Conservation (phyloP, 2,888 invertebrate genomes). For the Colostygia pectinataria region DNA sequence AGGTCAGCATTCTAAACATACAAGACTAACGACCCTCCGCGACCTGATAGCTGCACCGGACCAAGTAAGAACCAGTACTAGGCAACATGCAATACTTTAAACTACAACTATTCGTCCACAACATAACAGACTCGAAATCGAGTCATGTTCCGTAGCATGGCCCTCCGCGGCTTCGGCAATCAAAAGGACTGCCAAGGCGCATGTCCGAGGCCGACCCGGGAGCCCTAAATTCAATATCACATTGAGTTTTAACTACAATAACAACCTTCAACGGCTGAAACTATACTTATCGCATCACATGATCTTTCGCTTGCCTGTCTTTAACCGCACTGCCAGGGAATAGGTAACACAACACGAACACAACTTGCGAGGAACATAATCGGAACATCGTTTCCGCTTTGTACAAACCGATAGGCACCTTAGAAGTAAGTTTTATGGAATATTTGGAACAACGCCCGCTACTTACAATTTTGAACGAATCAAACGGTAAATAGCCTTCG, state of each 20-base stretch:
- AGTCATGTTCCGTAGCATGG: conserved; percentile 20
- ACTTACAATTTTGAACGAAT: conserved; percentile 20
- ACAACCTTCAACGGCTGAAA: conserved; percentile 56
- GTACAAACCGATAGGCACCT: conserved; percentile 31
- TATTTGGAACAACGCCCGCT: conserved; percentile 23
- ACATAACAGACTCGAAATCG: conserved; percentile 21
- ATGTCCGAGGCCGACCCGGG: conserved; percentile 48
- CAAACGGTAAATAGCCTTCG: conserved; percentile 25
- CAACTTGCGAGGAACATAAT: conserved; percentile 28
- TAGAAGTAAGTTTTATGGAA: conserved; percentile 24
- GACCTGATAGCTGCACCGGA: conserved; percentile 3
- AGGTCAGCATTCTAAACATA: conserved; percentile 6
- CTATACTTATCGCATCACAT: conserved; percentile 68
- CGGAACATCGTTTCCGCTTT: conserved; percentile 30
- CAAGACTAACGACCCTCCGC: conserved; percentile 8
- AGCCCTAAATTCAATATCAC: conserved; percentile 57
- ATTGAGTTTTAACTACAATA: conserved; percentile 50
- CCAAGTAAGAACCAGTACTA: conserved; percentile 20
- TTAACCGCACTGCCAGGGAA: conserved; percentile 35
- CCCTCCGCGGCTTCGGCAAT: conserved; percentile 27
- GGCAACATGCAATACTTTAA: conserved; percentile 18
- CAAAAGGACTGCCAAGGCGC: conserved; percentile 34
- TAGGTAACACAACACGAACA: conserved; percentile 34
- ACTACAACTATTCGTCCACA: conserved; percentile 24
- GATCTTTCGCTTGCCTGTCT: conserved; percentile 57